Conservation (phyloP, 1,140 invertebrate genomes). For the Samia ricini region DNA sequence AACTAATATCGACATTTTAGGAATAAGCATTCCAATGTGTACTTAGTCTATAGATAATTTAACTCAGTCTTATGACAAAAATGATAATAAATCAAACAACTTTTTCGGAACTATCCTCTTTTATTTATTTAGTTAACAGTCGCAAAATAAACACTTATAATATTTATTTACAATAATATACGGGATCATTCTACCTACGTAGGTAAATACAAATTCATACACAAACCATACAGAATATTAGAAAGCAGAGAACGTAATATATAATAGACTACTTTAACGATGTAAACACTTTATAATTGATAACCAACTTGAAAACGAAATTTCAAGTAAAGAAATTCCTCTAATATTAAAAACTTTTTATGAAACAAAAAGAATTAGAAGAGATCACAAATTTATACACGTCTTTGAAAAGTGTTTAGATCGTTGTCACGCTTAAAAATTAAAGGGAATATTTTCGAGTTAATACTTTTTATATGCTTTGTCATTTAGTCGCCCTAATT, state of each 20-base stretch:
- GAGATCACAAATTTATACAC: slow-evolving; percentile 14
- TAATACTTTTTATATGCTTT: slow-evolving; percentile 68
- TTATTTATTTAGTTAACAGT: slow-evolving; percentile 75
- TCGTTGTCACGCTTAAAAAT: slow-evolving; percentile 40
- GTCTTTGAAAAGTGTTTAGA: slow-evolving; percentile 33
- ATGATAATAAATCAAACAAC: slow-evolving; percentile 31
- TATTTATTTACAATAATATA: slow-evolving; percentile 75
- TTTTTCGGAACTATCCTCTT: slow-evolving; percentile 40
- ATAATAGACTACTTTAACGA: slow-evolving; percentile 12
- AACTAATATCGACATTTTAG: too few species aligned
- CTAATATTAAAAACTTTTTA: slow-evolving; percentile 42
- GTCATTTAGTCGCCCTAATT: slow-evolving; percentile 75
- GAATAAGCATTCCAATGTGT: too few species aligned
- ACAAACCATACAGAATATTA: slow-evolving; percentile 65
- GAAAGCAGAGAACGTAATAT: slow-evolving; percentile 47
- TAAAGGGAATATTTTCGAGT: slow-evolving; percentile 60
- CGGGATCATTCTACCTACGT: slow-evolving; percentile 70
- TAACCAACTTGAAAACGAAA: not conserved
- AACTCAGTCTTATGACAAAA: too few species aligned
- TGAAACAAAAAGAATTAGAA: slow-evolving; percentile 52
- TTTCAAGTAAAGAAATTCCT: slow-evolving; percentile 17
- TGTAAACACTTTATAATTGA: not conserved
- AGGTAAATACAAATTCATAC: slow-evolving; percentile 66
- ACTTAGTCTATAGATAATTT: too few species aligned
- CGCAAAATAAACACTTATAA: slow-evolving; percentile 67